Conservation (phyloP, 2,888 invertebrate genomes). For the Dryadula phaetusa region DNA sequence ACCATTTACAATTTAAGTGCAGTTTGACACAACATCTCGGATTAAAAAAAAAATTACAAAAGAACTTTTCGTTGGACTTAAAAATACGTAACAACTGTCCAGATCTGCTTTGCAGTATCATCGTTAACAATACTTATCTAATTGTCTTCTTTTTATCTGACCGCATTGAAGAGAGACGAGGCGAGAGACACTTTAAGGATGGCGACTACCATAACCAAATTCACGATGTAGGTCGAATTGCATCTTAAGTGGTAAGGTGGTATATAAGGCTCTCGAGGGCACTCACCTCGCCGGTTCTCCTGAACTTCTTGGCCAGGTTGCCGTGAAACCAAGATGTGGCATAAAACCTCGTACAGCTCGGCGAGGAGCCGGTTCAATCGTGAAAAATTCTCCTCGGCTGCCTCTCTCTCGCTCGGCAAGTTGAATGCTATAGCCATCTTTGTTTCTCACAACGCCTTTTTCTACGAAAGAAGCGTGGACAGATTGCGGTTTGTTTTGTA, state of each 20-base stretch:
- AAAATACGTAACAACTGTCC: constrained; percentile 82
- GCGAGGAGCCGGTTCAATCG: constrained; percentile 83
- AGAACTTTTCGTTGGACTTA: constrained; percentile 71
- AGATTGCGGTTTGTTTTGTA: constrained; percentile 75
- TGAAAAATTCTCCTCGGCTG: constrained; percentile 83
- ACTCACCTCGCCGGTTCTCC: constrained; percentile 82
- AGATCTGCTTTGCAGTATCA: constrained; percentile 81
- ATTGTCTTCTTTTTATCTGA: constrained; percentile 78
- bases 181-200: constrained; percentile 81
- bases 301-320: constrained; percentile 79
- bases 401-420: constrained; percentile 83
- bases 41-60: constrained; percentile 56
- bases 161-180: constrained; percentile 81
- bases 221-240: constrained; percentile 85
- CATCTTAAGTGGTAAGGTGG: constrained; percentile 84
- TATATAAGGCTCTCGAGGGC: constrained; percentile 78
- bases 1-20: constrained; percentile 83
- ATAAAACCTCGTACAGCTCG: constrained; percentile 83
- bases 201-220: constrained; percentile 81
- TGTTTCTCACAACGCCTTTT: constrained; percentile 68
- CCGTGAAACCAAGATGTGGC: constrained; percentile 82
- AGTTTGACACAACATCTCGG: constrained; percentile 82
- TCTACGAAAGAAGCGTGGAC: constrained; percentile 78
- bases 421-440: constrained; percentile 85
- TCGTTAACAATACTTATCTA: constrained; percentile 80